Conservation (phyloP, 2,888 invertebrate genomes). For the Schrankia costaestrigalis region DNA sequence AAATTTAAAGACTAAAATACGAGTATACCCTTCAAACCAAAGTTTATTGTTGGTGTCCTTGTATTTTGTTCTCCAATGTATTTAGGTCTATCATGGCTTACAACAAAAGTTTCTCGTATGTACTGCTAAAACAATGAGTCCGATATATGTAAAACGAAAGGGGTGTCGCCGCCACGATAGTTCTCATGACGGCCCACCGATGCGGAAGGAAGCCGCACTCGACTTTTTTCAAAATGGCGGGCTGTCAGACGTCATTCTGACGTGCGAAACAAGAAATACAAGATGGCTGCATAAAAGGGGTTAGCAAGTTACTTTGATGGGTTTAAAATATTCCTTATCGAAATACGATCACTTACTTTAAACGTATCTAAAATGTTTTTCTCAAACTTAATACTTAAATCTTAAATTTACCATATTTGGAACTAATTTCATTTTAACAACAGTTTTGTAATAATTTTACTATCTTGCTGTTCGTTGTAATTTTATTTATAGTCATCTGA, state of each 20-base stretch:
- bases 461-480: too few relatives aligned
- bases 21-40: neutral
- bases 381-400: too few relatives aligned
- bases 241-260: conserved; percentile 70
- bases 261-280: conserved; percentile 64
- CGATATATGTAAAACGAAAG: conserved; percentile 74
- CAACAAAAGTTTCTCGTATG: conserved; percentile 71
- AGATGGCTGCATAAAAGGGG: conserved; percentile 68
- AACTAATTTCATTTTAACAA: too few relatives aligned
- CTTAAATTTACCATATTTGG: too few relatives aligned
- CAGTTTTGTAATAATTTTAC: too few relatives aligned
- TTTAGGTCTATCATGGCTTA: conserved; percentile 51
- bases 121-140: conserved; percentile 77
- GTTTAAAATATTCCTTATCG: conserved; percentile 29
- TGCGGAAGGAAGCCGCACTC: conserved; percentile 78
- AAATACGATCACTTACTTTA: conserved; percentile 14
- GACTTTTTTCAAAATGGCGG: conserved; percentile 79
- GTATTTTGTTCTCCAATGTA: conserved; percentile 42
- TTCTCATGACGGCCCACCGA: conserved; percentile 74
- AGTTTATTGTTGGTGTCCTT: conserved; percentile 39
- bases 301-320: conserved; percentile 45
- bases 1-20: neutral
- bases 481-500: too few relatives aligned
- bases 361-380: too few relatives aligned
- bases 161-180: conserved; percentile 71